Evolutionary conservation across 1,140 invertebrate genomes (phyloP), one percentile per base, ranked within the genome.

Genomic region (Aphelenchoides avenae): DNA sequence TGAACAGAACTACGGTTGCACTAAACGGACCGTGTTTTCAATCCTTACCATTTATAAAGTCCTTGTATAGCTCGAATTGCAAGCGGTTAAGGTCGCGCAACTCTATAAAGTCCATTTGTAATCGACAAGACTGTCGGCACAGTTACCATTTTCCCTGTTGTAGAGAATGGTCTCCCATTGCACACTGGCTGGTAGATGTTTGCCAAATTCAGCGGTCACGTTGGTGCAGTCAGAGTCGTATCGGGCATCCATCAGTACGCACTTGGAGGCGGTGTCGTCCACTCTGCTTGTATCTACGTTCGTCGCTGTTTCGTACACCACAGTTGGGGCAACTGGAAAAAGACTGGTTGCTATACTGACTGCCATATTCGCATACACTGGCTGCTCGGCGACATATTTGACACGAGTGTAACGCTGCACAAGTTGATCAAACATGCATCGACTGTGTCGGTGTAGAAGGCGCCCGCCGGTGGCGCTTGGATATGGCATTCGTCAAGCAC

Each of bases 31-130:
- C 7, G 6, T 0, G n/a, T n/a, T n/a, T n/a, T n/a, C n/a, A n/a
- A n/a, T n/a, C 18, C 52, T 24, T 34, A 54, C 52, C 52, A n/a
- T 56, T 56, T 7, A 57, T 29, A 33, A 61, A 61, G 22, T 67
- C 37, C 13, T 68, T 33, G 29, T 68, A 22, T 22, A 61, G n/a
- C 18, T 66, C 26, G 36, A 57, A 66, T 22, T 66, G 31, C 0
- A 67, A 29, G 29, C 49, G 55, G 57, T 43, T 60, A 27, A 61
- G 53, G 29, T 27, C 42, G 7, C n/a, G 5, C 6, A 60, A 22
- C 1, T 50, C 61, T 60, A 37, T 37, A 60, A 36, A 34, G 9
- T 47, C 3, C 18, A 47, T 29, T n/a, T 29, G 27, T 20, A 43
- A 1, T 5, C 37, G 49, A 24, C 11, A 20, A 5, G 26, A 18